Base-by-base conservation (phyloP, 2,113 vertebrate species). In the Daubentonia madagascariensis region DNA sequence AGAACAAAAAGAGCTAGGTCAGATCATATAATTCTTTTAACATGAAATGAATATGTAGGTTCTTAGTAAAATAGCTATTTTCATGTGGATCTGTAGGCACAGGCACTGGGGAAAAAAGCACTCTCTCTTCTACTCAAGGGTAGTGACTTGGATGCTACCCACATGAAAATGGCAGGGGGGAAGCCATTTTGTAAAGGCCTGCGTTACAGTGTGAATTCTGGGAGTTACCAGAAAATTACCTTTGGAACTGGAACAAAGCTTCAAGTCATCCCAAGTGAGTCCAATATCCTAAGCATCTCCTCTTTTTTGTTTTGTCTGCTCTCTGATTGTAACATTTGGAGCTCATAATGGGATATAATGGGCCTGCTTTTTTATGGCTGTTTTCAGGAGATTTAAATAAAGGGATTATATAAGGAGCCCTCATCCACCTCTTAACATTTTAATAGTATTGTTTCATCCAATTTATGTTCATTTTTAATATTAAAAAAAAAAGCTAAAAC, bases 221-320 rank as follows among this genome's bases (percentile, higher is more conserved):
- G 81, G 28, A 11, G 30, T 68, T 37, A 1, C 78, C 54, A 8
- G 54, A 96, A 93, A 48, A 0, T 88, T 40, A 87, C 37, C 76
- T 98, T 98, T 90, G 97, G 97, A 80, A 92, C 57, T n/a, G 97
- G 96, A 73, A 98, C 92, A 80, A 94, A 45, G 52, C 93, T 98
- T 40, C 89, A 70, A 30, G 94, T 98, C 68, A 91, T 25, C 65
- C 76, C 92, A 78, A 96, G 96, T 96, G 37, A 98, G 97, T 96
- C 48, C 81, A 48, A 20, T 59, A 89, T 76, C 45, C 72, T 81
- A 25, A 65, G 35, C 4, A 35, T 84, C 50, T 75, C 84, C 85
- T 61, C 30, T 73, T 59, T 30, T 48, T 72, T 8, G 16, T n/a
- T 25, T 94, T 59, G 8, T 50, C 40, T 50, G 43, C 54, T 89